Base-by-base conservation (phyloP, 2,113 vertebrate species). In the Copsychus sechellarum region DNA sequence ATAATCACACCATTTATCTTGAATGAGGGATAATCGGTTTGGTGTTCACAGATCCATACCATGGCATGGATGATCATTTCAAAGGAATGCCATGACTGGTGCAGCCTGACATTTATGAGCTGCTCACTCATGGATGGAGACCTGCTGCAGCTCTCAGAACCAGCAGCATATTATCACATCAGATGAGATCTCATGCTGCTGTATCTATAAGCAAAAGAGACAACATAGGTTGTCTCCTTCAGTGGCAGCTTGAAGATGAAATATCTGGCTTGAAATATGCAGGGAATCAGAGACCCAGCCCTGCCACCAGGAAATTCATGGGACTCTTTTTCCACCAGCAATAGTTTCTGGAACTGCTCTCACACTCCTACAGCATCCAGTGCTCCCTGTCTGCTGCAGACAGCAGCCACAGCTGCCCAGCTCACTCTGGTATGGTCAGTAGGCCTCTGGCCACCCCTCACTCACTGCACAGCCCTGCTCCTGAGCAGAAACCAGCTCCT, bases 351-450 rank as follows among this genome's bases (percentile, higher is more conserved):
- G 29, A 58, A 33, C 81, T 15, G 5, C 3, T 73, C 40, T 53
- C 42, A 38, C 2, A 0, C 22, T 78, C 29, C 11, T 31, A 42
- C 38, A 72, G 18, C 25, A 54, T 5, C 4, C 17, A 50, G 5
- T 23, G 1, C 28, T 61, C 31, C n/a, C 31, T 18, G 23, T 51
- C 31, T 70, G 20, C 34, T 3, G 1, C 58, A 72, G 57, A 38
- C 16, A 50, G 36, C 29, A 45, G 42, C 47, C 16, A 24, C 31
- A 26, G 16, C 19, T 62, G 67, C 47, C 54, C 76, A 48, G 58
- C 29, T 88, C 29, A 16, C 23, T 19, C 34, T 19, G 51, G 7
- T 38, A 26, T 0, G 2, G 64, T 0, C 3, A 51, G n/a, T 5
- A 69, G 45, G 43, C 81, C 29, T 26, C 12, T 1, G 2, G 19